Base-by-base conservation (phyloP, 2,888 invertebrate species). In the Apocheima hispidaria region DNA sequence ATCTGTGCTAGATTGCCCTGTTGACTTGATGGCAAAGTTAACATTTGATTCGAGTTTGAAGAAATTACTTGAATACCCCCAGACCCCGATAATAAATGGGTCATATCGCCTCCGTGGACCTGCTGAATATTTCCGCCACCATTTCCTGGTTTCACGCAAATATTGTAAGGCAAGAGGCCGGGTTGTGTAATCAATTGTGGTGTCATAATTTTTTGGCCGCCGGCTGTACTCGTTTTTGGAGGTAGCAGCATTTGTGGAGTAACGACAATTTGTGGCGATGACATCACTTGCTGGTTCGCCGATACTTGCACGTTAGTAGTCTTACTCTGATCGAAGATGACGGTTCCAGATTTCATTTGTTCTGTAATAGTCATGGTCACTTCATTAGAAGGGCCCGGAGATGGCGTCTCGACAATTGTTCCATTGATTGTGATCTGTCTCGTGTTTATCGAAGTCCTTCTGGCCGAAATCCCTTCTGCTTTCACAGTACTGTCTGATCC, bases 381-480 rank as follows among this genome's bases (percentile, higher is more conserved):
- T 82, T 93, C 92, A 72, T 90, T 92, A 2, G 86, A 77, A 7
- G 93, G 93, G 0, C 93, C 92, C 4, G 93, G 93, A n/a, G 93
- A 93, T 10, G 92, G 92, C 6, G 93, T 93, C 74, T 93, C 93
- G 0, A 93, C 93, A 21, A 93, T 93, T 9, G 93, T 93, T 0
- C 93, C 93, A 53, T 93, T 93, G 46, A 93, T 93, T 9, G 93
- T 93, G 23, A 93, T 93, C 72, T 93, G 93, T 61, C 93, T 81
- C 0, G 93, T 93, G 59, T 93, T 93, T 33, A 93, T 92, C 10
- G 93, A 93, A 2, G 93, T 93, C 68, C 93, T 81, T 69, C 93
- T 82, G 4, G 91, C 89, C 6, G 92, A 87, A 49, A 93, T 92
- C 12, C 90, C 83, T 72, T 92, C 92, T n/a, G 93, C 91, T 78